Evolutionary conservation across 2,797 vertebrate genomes (phyloP), one percentile per base, ranked within the genome.

Genomic region (Hirundo rustica): DNA sequence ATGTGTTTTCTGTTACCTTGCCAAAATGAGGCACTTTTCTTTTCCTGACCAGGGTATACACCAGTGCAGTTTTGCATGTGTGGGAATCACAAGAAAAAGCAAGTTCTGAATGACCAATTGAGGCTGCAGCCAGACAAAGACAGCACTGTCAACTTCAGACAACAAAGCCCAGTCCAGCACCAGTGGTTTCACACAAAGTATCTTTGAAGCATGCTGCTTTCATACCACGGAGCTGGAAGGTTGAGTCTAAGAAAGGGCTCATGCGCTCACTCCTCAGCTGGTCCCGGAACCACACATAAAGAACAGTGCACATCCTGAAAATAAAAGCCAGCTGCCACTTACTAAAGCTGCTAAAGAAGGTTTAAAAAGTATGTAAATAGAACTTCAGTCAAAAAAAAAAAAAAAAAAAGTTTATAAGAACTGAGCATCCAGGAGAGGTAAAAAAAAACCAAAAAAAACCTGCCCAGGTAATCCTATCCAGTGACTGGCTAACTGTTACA

Each of bases 91-190:
- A 93, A 58, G 84, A 64, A 86, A 67, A 84, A 93, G 86, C 70
- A 88, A 95, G 83, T 90, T 68, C 88, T 94, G 88, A 95, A 90
- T 93, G 73, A 88, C 76, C 71, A 78, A 68, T 78, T 75, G 70
- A 94, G 87, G 87, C 82, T 94, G 93, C 77, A 89, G 75, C 45
- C 21, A 9, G 60, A 93, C 92, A 96, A 96, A 93, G 95, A 93
- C 80, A 90, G 80, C 64, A 92, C 94, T 94, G 93, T 90, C 90
- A 90, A 68, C 88, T 79, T 91, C 94, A 95, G 91, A 79, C 93
- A 88, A 94, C 94, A 96, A 96, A 97, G 92, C 64, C 84, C 92
- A 95, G 83, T 88, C 74, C 92, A 96, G 94, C 93, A 94, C 83
- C 94, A 90, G 4, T 90, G 74, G 83, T 93, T 97, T 95, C 84